Evolutionary conservation across 2,797 vertebrate species (phyloP).

Genomic region (Micromesistius poutassou): DNA sequence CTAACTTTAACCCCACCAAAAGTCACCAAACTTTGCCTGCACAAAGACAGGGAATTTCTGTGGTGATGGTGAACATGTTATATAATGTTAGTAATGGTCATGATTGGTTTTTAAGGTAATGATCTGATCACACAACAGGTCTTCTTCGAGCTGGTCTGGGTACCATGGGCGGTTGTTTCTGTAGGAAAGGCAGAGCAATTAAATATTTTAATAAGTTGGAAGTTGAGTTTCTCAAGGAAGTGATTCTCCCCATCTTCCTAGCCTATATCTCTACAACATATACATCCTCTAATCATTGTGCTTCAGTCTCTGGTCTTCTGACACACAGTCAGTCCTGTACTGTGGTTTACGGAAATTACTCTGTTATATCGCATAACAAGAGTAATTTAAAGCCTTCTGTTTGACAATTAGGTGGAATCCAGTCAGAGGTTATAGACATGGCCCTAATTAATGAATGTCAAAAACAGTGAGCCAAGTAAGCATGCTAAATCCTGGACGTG

Average conservation of each 20-base stretch:
- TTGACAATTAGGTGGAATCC: constrained; percentile 39
- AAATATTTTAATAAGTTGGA: not conserved
- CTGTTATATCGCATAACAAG: not conserved
- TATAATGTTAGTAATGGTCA: not conserved
- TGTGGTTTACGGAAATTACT: too few species aligned
- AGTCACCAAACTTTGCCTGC: not conserved
- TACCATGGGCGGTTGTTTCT: not conserved
- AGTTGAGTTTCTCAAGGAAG: not conserved
- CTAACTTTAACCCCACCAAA: not conserved
- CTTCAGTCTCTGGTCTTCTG: not conserved
- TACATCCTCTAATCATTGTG: not conserved
- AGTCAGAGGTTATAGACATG: constrained; percentile 40
- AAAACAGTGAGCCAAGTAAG: constrained; percentile 32
- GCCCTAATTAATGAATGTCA: constrained; percentile 48
- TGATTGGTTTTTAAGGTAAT: not conserved
- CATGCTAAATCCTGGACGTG: constrained; percentile 1
- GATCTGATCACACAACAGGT: not conserved
- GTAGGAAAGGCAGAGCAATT: not conserved
- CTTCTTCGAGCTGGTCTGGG: not conserved
- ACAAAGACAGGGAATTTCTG: not conserved
- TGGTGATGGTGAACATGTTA: not conserved
- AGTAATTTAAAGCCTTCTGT: constrained; percentile 45
- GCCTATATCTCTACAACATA: not conserved
- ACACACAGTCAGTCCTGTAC: not conserved
- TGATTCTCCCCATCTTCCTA: not conserved